Evolutionary conservation across 2,888 invertebrate species (phyloP).

Genomic region (Bombylius major): DNA sequence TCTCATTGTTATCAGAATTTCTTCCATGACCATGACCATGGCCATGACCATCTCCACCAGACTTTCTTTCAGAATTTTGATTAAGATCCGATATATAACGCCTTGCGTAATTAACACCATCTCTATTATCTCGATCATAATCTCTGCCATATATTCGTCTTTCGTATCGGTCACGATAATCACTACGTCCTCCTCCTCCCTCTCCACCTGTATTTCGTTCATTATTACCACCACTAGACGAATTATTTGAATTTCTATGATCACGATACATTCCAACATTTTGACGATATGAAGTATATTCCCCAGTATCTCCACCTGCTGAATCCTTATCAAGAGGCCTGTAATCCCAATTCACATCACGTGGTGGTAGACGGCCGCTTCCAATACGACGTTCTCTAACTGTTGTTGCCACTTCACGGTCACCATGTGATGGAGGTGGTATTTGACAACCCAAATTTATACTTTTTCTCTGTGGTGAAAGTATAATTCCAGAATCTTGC

Average conservation of each 20-base stretch:
- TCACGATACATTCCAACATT: slow-evolving; percentile 1
- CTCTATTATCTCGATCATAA: slow-evolving; percentile 14
- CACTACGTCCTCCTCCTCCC: slow-evolving; percentile 1
- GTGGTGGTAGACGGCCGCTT: slow-evolving; percentile 67
- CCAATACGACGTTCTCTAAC: slow-evolving; percentile 53
- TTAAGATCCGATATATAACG: slow-evolving; percentile 18
- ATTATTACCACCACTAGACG: slow-evolving; percentile 2
- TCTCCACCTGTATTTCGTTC: slow-evolving; percentile 15
- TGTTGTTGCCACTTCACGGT: slow-evolving; percentile 2
- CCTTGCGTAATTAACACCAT: slow-evolving; percentile 15
- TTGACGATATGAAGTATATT: slow-evolving; percentile 28
- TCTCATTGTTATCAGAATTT: not conserved
- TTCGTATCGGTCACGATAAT: slow-evolving; percentile 33
- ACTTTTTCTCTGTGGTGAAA: slow-evolving; percentile 74
- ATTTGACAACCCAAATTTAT: slow-evolving; percentile 82
- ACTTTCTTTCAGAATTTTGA: slow-evolving; percentile 11
- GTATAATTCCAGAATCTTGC: slow-evolving; percentile 61
- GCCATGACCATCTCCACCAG: slow-evolving; percentile 22
- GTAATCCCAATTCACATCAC: slow-evolving; percentile 42
- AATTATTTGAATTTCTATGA: slow-evolving; percentile 6
- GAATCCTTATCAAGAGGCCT: slow-evolving; percentile 13
- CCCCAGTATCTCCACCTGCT: slow-evolving; percentile 23
- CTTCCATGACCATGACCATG: slow-evolving; percentile 14
- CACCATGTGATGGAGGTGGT: slow-evolving; percentile 7
- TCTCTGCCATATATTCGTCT: slow-evolving; percentile 42